Base-by-base conservation (phyloP, 2,888 invertebrate species). In the Plagodis pulveraria region DNA sequence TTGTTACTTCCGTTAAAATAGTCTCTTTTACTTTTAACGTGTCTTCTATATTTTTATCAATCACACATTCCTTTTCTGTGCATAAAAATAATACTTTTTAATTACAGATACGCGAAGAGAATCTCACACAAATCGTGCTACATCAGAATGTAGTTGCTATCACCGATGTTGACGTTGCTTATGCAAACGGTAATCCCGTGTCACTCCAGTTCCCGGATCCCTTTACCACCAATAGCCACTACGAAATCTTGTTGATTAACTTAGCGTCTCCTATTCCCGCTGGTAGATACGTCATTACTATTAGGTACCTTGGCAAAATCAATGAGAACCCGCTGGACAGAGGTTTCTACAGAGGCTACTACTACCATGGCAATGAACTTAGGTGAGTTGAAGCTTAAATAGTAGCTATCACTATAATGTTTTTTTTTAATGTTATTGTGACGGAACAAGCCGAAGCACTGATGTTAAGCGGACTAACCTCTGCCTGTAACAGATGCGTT, bases 271-370 rank as follows among this genome's bases (percentile, higher is more conserved):
- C 75, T 2, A 73, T 92, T 6, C 9, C 62, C 2, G 57, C 66
- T 53, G 90, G 91, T 0, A 72, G 67, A 42, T 92, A 92, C 66
- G 80, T 73, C 8, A 84, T 92, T 44, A 71, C 69, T 5, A 70
- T 92, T 12, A 67, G 67, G 6, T 92, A 86, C 66, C 62, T 66
- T 9, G 90, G 89, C 5, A 70, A 61, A 11, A 91, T 92, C 56
- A 87, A 89, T 41, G 74, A 77, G 5, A 92, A 91, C 56, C 91
- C 89, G 0, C 7, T 81, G 5, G 90, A 90, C 34, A 82, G 92
- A 72, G 92, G 92, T 0, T 89, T 92, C 63, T 92, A 92, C 66
- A 86, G 81, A 57, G 92, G 92, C 0, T 89, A 89, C 58, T 92
- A 92, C 53, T 89, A 81, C 55, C 10, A 64, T 0, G 78, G 81